These are phyloP conservation scores for Aromia moschata DNA, from an alignment of 2,888 invertebrate species.

Conservation along the genomic window DNA sequence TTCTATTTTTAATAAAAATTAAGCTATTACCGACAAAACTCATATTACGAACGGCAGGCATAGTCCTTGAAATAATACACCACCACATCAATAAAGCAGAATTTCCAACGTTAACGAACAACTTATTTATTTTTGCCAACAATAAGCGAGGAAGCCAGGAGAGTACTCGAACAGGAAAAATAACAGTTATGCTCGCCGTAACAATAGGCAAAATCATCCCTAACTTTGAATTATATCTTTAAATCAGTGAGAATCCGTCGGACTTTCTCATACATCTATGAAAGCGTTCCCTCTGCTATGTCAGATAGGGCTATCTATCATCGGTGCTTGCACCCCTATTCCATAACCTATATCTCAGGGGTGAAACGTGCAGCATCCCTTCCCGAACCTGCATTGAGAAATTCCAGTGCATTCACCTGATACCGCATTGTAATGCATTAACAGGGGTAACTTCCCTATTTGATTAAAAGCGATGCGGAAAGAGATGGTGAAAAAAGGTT, in stretches of 20 bases:
- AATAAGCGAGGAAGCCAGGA: slow-evolving; percentile 14
- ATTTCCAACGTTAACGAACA: slow-evolving; percentile 7
- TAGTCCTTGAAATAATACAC: neutral
- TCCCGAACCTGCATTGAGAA: slow-evolving; percentile 26
- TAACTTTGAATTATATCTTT: slow-evolving; percentile 22
- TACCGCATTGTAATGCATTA: slow-evolving; percentile 11
- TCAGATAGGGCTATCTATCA: slow-evolving; percentile 50
- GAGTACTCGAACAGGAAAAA: slow-evolving; percentile 17
- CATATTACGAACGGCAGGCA: too few species aligned
- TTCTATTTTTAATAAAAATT: too few species aligned
- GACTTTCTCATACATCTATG: slow-evolving; percentile 21
- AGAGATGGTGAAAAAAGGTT: neutral
- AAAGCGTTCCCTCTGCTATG: slow-evolving; percentile 22
- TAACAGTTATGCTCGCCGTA: neutral
- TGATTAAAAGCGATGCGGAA: slow-evolving; percentile 7
- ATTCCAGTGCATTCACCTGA: slow-evolving; percentile 36
- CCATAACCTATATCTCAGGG: slow-evolving; percentile 37
- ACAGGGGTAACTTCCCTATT: slow-evolving; percentile 15
- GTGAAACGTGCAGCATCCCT: slow-evolving; percentile 33
- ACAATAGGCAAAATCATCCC: slow-evolving; percentile 20
- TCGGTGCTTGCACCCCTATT: slow-evolving; percentile 48
- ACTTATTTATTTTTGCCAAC: slow-evolving; percentile 14
- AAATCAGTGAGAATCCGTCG: slow-evolving; percentile 25
- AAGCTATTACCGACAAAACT: too few species aligned
- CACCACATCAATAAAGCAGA: slow-evolving; percentile 5